A percentile compares a stretch with the other conserved stretches of the same genome.
Conservation (phyloP, 2,113 vertebrate species). For the Cettia cetti region DNA sequence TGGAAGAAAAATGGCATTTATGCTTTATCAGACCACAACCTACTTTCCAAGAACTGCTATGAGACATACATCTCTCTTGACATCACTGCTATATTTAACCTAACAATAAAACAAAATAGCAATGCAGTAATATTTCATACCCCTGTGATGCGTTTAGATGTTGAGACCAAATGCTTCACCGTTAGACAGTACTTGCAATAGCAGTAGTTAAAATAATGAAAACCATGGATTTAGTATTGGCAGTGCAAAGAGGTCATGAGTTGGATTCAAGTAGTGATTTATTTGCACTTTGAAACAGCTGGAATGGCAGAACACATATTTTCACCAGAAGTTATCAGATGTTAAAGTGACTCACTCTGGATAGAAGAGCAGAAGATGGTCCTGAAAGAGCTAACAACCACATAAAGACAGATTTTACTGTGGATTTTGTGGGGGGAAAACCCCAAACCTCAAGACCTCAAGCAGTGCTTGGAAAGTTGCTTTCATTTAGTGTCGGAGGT, state of each 20-base stretch:
- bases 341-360: background rate
- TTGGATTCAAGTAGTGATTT: background rate
- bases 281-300: background rate
- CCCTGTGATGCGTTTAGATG: accelerated
- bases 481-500: background rate
- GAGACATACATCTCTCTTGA: background rate
- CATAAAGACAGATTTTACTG: background rate
- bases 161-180: background rate
- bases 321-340: background rate
- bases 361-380: background rate
- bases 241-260: background rate
- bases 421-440: background rate
- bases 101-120: background rate
- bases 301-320: background rate
- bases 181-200: background rate
- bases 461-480: background rate
- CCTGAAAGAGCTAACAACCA: background rate
- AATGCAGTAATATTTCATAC: background rate
- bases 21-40: background rate
- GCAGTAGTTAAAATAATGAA: background rate
- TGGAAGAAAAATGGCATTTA: background rate
- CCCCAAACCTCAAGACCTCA: background rate
- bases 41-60: background rate
- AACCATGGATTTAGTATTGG: background rate
- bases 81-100: background rate